phyloP scores from a whole-genome alignment of 2,113 vertebrate genomes.

The Holacanthus passer region DNA sequence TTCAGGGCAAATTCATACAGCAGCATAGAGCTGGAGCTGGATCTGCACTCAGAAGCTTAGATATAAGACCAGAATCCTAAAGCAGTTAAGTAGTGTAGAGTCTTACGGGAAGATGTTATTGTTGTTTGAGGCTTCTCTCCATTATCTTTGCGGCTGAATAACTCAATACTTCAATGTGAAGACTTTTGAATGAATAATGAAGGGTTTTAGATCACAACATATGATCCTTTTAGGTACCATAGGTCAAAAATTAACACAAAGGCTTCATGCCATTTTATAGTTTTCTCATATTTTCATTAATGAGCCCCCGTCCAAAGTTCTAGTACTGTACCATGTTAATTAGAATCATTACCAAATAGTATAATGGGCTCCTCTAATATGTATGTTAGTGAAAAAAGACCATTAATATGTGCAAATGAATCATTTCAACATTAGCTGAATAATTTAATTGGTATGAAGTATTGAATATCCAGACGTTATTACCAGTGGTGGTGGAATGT shows the following conservation, averaged over 20 bases:
- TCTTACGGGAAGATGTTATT: constrained; percentile 9
- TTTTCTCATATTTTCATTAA: background rate
- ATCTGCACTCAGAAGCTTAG: constrained; percentile 24
- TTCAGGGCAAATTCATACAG: constrained; percentile 50
- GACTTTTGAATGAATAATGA: background rate
- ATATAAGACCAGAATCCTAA: constrained; percentile 21
- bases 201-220: background rate
- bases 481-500: background rate
- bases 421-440: background rate
- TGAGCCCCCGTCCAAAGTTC: background rate
- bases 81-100: background rate
- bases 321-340: background rate
- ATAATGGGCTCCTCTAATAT: background rate
- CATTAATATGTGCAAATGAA: background rate
- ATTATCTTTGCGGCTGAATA: background rate
- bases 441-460: background rate
- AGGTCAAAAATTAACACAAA: background rate
- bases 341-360: background rate
- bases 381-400: background rate
- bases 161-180: background rate
- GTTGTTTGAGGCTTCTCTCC: constrained; percentile 13
- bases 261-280: background rate
- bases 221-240: background rate
- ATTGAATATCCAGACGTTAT: background rate
- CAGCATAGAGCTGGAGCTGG: constrained; percentile 50